Conservation (phyloP, 2,113 vertebrate species). For the Leptobrachium ailaonicum region DNA sequence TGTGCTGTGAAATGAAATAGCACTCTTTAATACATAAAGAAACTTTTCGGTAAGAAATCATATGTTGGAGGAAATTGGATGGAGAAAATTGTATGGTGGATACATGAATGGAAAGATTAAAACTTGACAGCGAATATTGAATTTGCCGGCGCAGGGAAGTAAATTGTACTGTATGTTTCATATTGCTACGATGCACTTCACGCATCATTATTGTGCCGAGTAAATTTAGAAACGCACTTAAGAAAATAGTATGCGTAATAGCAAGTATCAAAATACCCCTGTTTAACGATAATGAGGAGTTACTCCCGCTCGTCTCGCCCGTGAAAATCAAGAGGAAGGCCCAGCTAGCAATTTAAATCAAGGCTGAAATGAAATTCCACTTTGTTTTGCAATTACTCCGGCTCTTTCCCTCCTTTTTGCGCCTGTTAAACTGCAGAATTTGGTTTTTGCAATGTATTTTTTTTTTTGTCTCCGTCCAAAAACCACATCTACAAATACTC, state of each 20-base stretch:
- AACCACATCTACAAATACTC: not conserved
- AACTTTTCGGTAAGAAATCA: not conserved
- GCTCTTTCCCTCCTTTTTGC: no score
- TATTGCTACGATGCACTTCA: not conserved
- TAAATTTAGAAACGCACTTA: not conserved
- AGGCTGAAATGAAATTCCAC: not conserved
- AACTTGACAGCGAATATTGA: slow-evolving; percentile 4
- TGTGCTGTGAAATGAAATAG: no score
- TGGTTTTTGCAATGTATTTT: not conserved
- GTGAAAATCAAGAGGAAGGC: not conserved
- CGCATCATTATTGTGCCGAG: slow-evolving; percentile 6
- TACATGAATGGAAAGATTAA: not conserved
- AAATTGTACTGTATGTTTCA: not conserved
- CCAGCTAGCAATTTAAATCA: not conserved
- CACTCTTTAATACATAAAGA: not conserved
- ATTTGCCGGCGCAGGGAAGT: not conserved
- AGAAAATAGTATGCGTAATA: not conserved
- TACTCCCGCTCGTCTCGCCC: not conserved
- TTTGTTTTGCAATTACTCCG: not conserved
- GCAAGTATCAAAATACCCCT: not conserved
- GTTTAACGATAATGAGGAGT: slow-evolving; percentile 21
- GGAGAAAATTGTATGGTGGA: slow-evolving; percentile 8
- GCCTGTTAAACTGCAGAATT: no score
- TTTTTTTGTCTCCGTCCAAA: not conserved
- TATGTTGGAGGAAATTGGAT: not conserved